Percentiles rank a stretch among this genome's conserved stretches.
Conservation (phyloP, 2,797 vertebrate genomes). For the Babyrousa celebensis region DNA sequence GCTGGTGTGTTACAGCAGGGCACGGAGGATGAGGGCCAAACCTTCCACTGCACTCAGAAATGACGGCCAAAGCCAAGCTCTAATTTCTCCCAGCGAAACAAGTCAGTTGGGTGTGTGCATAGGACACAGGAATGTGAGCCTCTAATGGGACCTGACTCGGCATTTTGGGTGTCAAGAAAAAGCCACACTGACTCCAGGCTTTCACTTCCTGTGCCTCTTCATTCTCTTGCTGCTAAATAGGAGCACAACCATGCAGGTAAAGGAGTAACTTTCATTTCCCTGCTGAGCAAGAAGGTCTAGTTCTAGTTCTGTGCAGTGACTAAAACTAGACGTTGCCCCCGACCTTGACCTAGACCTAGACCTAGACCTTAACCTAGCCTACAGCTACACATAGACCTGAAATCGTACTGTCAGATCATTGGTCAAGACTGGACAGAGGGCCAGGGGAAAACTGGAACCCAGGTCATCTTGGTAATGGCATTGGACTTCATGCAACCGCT, state of each 20-base stretch:
- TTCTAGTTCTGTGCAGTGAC: not conserved
- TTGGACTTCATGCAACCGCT: not conserved
- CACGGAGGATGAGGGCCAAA: not conserved
- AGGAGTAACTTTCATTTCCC: not conserved
- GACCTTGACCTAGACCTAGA: not conserved
- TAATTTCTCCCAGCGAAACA: not conserved
- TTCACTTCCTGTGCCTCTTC: not conserved
- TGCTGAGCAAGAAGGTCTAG: not conserved
- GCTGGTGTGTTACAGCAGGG: not conserved
- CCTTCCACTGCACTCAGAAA: conserved; percentile 1
- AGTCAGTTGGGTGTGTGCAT: fast-evolving
- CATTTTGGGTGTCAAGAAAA: conserved; percentile 43
- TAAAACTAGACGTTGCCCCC: not conserved
- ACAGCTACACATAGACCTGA: not conserved
- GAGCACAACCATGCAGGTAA: not conserved
- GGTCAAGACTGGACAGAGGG: not conserved
- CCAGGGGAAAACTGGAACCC: not conserved
- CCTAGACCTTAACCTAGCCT: not conserved
- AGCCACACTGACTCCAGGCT: not conserved
- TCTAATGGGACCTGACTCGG: not conserved
- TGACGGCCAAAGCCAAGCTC: not conserved
- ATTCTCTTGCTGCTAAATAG: not conserved
- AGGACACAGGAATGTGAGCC: not conserved
- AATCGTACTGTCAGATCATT: not conserved
- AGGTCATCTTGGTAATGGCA: not conserved